phyloP scores from a whole-genome alignment of 2,113 vertebrate species.

The Albula glossodonta region DNA sequence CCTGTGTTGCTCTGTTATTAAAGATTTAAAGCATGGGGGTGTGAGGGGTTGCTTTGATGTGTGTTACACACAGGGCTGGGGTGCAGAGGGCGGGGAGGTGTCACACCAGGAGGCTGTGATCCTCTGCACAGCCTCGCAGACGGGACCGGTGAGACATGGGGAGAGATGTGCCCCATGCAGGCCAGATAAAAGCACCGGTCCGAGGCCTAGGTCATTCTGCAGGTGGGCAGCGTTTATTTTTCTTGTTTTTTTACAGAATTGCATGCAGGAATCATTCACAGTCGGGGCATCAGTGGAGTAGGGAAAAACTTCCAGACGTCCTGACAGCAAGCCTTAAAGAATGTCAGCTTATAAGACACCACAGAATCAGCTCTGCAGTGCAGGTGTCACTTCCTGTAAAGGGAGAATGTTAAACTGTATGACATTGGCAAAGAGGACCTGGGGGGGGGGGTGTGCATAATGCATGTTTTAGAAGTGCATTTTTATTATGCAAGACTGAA shows the following conservation, averaged over 20 bases:
- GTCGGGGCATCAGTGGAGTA: no score
- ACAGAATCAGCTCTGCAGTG: no score
- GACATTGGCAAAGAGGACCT: neutral
- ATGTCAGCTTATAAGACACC: no score
- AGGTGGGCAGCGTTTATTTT: neutral
- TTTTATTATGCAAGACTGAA: neutral
- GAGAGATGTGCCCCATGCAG: neutral
- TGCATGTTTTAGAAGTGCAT: neutral
- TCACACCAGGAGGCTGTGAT: neutral
- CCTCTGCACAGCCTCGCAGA: neutral
- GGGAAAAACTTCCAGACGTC: no score
- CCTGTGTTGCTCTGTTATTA: no score
- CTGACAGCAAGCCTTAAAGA: no score
- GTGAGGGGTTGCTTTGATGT: neutral
- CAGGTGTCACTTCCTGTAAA: no score
- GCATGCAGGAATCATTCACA: no score
- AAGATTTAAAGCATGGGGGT: neutral
- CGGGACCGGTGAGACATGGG: neutral
- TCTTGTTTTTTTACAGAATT: no score
- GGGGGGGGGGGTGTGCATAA: neutral
- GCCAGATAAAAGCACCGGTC: neutral
- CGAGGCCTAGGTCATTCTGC: neutral
- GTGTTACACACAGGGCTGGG: neutral
- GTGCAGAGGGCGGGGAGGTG: neutral
- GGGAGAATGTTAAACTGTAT: neutral